Conservation (phyloP, 2,888 invertebrate genomes). For the Ethmia dodecea region DNA sequence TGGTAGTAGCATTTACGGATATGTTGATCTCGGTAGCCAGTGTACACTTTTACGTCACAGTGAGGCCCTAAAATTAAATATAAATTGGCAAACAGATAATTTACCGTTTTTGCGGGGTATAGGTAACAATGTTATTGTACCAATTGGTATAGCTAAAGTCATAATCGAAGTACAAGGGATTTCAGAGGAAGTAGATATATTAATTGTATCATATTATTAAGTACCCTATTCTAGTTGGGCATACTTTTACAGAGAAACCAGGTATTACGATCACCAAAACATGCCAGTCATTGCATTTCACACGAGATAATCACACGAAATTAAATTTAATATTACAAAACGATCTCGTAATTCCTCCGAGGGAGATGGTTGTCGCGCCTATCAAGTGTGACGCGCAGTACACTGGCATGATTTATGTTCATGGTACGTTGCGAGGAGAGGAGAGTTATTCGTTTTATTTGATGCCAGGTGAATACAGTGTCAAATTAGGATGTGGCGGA, state of each 20-base stretch:
- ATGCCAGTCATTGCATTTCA: background rate
- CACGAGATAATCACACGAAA: background rate
- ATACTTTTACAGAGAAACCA: constrained; percentile 5
- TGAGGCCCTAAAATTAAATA: constrained; percentile 1
- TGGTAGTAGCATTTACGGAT: constrained; percentile 1
- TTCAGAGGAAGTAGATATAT: background rate
- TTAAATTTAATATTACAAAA: background rate
- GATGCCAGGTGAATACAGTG: constrained; percentile 8
- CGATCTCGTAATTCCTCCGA: background rate
- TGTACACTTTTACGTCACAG: constrained; percentile 9
- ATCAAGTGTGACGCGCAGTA: background rate
- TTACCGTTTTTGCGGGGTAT: constrained; percentile 12
- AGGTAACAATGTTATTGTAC: constrained; percentile 6
- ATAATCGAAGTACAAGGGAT: constrained; percentile 2
- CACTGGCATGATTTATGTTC: background rate
- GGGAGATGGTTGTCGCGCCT: background rate
- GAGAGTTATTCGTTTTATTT: constrained; percentile 3
- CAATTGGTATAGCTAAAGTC: constrained; percentile 1
- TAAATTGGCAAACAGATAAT: background rate
- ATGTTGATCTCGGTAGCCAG: constrained; percentile 18
- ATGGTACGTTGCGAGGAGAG: background rate
- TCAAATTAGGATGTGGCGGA: background rate
- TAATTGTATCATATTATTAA: constrained; percentile 1
- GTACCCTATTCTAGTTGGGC: constrained; percentile 2
- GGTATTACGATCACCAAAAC: constrained; percentile 5